Base-by-base conservation (phyloP, 2,888 invertebrate genomes). In the Tupiocoris notatus region DNA sequence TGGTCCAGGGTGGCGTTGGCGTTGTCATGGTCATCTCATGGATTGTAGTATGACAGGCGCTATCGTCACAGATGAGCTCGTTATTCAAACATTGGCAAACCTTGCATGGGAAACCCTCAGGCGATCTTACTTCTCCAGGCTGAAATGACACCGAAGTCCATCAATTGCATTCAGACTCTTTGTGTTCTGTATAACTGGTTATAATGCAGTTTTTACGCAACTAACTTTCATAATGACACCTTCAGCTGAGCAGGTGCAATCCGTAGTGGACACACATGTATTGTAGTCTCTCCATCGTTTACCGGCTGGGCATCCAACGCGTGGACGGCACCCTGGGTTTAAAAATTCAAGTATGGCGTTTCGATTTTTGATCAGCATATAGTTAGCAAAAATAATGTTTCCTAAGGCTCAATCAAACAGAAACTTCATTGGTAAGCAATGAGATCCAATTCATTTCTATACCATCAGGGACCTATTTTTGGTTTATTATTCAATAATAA, bases 51-150 rank as follows among this genome's bases (percentile, higher is more conserved):
- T 39, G 80, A 79, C 90, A 90, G 1, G 84, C 79, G 7, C 85
- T 85, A 24, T 86, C 84, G 82, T 90, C 89, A 82, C 95, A 95
- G 63, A 89, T 87, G 77, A 91, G 88, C 21, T 86, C 87, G 84
- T 95, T 94, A 82, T 92, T 88, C 6, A 92, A 85, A 81, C 95
- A 95, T 81, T 94, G 94, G 81, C 95, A 95, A 16, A 88, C 86
- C 81, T 89, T 88, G 81, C 92, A 92, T 0, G 88, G 88, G 0
- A 85, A 85, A 81, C 89, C 88, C 16, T 84, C 81, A 17, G 75
- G 75, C 9, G 58, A 56, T 1, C 88, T 83, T 0, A 90, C 87
- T 70, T 88, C 88, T 18, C 92, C 91, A 0, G 95, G 93, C 89
- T 92, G 84, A 1, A 83, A 82, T 7, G n/a, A n/a, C n/a, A n/a